A percentile compares a stretch with the other conserved stretches of the same genome.
Evolutionary conservation across 2,113 vertebrate genomes (phyloP).

Genomic region (Oplegnathus fasciatus): DNA sequence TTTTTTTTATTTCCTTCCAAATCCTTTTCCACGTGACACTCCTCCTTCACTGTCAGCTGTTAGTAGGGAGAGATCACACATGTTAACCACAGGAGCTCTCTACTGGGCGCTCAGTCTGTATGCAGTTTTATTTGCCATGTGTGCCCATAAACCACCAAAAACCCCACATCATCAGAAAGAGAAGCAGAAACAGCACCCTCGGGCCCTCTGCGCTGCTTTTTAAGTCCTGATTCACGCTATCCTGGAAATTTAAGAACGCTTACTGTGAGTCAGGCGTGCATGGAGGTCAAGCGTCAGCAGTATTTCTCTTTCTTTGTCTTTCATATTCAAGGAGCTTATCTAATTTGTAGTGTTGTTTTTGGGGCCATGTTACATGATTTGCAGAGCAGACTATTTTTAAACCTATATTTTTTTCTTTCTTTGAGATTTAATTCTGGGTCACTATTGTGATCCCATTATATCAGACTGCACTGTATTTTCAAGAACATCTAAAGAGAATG

Average conservation of each 20-base stretch:
- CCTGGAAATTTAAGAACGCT: conserved; percentile 9
- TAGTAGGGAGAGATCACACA: conserved; percentile 21
- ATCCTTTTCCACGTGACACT: not conserved
- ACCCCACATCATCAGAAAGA: conserved; percentile 61
- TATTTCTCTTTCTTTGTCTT: conserved; percentile 8
- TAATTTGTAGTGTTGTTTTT: not conserved
- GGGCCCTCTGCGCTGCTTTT: not conserved
- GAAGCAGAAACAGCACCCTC: conserved; percentile 15
- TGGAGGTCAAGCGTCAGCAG: conserved; percentile 3
- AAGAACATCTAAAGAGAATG: not conserved
- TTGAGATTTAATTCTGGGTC: not conserved
- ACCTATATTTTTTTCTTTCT: not conserved
- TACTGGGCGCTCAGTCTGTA: not conserved
- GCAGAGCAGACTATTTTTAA: not conserved
- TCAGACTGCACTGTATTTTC: not conserved
- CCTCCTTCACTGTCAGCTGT: conserved; percentile 5
- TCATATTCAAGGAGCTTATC: not conserved
- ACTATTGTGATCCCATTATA: not conserved
- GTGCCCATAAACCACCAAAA: conserved; percentile 58
- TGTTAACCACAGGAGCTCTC: conserved; percentile 50
- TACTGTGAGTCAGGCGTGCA: conserved; percentile 36
- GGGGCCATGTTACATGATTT: not conserved
- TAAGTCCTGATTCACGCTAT: conserved; percentile 35
- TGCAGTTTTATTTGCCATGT: conserved; percentile 61
- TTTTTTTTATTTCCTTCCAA: conserved; percentile 2